phyloP scores from a whole-genome alignment of 2,113 vertebrate genomes.

The Muntiacus reevesi region DNA sequence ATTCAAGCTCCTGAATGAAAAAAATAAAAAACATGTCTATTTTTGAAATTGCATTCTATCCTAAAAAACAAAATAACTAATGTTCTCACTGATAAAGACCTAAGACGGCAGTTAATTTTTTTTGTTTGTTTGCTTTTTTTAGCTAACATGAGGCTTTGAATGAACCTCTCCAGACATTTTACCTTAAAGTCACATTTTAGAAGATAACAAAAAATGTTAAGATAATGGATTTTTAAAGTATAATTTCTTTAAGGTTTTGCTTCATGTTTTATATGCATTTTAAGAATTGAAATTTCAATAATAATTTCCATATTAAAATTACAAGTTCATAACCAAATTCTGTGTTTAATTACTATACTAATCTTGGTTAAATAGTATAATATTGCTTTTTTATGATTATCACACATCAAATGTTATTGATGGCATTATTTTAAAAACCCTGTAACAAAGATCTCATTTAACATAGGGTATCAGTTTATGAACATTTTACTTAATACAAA shows the following conservation, averaged over 20 bases:
- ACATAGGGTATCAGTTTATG: background rate
- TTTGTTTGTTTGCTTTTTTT: background rate
- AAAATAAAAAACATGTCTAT: background rate
- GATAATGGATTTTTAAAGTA: background rate
- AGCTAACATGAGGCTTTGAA: background rate
- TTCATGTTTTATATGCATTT: background rate
- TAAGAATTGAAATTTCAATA: background rate
- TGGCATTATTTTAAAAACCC: background rate
- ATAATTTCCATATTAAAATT: background rate
- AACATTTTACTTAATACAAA: constrained; percentile 36
- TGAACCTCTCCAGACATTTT: background rate
- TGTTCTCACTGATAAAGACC: background rate
- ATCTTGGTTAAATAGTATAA: background rate
- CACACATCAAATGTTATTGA: background rate
- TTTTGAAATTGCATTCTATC: constrained; percentile 23
- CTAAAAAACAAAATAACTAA: background rate
- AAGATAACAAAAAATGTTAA: background rate
- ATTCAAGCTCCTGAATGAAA: background rate
- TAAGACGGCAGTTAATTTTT: background rate
- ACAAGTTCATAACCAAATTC: background rate
- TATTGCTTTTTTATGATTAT: constrained; percentile 5
- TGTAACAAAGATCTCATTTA: constrained; percentile 41
- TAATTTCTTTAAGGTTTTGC: background rate
- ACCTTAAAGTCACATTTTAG: background rate
- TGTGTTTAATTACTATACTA: background rate